phyloP scores from a whole-genome alignment of 2,888 invertebrate species.

The Lypha dubia region DNA sequence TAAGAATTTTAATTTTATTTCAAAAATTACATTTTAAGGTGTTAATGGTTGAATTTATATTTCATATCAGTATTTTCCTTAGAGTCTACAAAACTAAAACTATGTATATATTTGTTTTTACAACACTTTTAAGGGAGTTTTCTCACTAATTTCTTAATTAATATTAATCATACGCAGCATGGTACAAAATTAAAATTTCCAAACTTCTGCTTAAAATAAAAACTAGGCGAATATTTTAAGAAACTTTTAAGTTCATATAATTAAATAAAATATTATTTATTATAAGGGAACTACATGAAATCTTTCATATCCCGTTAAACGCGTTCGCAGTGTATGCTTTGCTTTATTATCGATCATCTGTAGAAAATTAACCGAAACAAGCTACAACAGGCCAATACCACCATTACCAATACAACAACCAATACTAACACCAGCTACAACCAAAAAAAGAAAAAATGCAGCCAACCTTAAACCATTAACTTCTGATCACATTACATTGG shows the following conservation, averaged over 20 bases:
- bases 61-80: neutral
- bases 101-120: too few species aligned
- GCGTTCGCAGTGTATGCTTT: neutral
- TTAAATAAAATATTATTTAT: too few species aligned
- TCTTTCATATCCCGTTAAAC: neutral
- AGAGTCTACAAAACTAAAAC: too few species aligned
- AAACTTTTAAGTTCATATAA: too few species aligned
- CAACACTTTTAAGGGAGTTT: neutral
- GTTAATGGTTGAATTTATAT: neutral
- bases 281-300: neutral
- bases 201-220: too few species aligned
- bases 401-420: too few species aligned
- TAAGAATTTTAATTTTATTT: too few species aligned
- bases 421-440: slow-evolving; percentile 9
- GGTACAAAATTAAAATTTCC: too few species aligned
- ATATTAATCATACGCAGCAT: neutral
- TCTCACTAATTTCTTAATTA: neutral
- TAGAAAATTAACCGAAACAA: slow-evolving; percentile 35
- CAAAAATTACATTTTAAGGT: too few species aligned
- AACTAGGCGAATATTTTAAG: too few species aligned
- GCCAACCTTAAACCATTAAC: slow-evolving; percentile 41
- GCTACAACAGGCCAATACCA: neutral
- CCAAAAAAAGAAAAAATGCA: slow-evolving; percentile 4
- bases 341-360: slow-evolving; percentile 56
- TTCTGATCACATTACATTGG: slow-evolving; percentile 66